A percentile compares a stretch with the other conserved stretches of the same genome.
These are phyloP conservation scores for Mesorhabditis belari DNA, from an alignment of 2,888 invertebrate species.

Conservation along the genomic window DNA sequence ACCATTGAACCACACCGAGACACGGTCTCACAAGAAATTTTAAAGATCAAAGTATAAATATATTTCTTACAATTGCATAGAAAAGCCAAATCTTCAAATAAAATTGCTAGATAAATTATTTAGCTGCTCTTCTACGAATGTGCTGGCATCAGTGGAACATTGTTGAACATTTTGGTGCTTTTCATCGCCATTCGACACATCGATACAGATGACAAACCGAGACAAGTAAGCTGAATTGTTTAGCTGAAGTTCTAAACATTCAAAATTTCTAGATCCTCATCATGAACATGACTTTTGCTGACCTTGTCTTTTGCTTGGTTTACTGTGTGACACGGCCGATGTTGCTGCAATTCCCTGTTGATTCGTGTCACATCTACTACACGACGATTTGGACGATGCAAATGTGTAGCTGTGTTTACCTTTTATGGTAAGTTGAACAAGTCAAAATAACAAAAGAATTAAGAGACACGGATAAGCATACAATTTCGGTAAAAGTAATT, in stretches of 20 bases:
- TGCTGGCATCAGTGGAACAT: slow-evolving; percentile 38
- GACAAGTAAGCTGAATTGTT: slow-evolving; percentile 32
- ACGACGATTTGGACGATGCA: slow-evolving; percentile 47
- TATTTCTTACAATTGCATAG: no score
- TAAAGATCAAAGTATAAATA: no score
- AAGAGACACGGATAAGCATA: no score
- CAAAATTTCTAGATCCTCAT: slow-evolving; percentile 42
- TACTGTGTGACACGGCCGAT: slow-evolving; percentile 49
- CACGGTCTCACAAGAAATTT: no score
- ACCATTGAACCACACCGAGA: no score
- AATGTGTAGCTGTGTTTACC: slow-evolving; percentile 47
- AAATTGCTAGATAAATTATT: no score
- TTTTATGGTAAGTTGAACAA: slow-evolving; percentile 39
- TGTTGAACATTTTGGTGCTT: slow-evolving; percentile 44
- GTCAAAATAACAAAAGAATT: no score
- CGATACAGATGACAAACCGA: slow-evolving; percentile 50
- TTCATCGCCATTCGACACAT: slow-evolving; percentile 46
- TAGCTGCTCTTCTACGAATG: slow-evolving; percentile 38
- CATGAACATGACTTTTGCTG: slow-evolving; percentile 52
- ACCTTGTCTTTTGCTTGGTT: slow-evolving; percentile 45
- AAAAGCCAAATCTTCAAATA: no score
- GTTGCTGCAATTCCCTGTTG: slow-evolving; percentile 25
- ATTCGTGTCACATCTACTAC: slow-evolving; percentile 46
- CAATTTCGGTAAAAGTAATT: no score
- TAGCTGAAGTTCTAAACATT: neutral